These are phyloP conservation scores for Argyrosomus regius DNA, from an alignment of 2,797 vertebrate species.

Conservation along the genomic window DNA sequence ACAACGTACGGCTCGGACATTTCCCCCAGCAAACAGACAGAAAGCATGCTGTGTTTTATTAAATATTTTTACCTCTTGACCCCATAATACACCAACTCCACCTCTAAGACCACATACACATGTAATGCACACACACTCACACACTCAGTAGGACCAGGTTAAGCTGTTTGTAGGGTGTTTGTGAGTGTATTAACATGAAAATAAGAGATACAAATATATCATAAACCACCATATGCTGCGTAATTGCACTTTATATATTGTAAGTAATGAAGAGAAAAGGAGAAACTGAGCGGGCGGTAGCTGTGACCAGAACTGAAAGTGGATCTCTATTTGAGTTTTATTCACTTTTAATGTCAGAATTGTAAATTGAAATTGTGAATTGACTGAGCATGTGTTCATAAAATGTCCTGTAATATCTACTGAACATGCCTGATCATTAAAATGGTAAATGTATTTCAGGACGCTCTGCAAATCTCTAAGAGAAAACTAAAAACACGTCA, in stretches of 20 bases:
- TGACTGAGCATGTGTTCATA: not conserved
- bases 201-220: not conserved
- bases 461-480: not conserved
- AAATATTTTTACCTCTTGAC: slow-evolving; percentile 68
- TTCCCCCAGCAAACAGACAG: slow-evolving; percentile 59
- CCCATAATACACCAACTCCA: slow-evolving; percentile 71
- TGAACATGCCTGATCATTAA: slow-evolving; percentile 4
- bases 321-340: slow-evolving; percentile 1
- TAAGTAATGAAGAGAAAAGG: not conserved
- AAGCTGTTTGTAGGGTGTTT: slow-evolving; percentile 31
- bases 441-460: slow-evolving; percentile 5
- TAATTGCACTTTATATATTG: not conserved
- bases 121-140: slow-evolving; percentile 28
- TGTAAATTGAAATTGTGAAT: not conserved
- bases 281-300: slow-evolving; percentile 1
- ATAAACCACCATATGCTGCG: slow-evolving; percentile 14
- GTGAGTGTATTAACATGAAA: slow-evolving; percentile 6
- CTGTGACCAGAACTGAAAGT: slow-evolving; percentile 41
- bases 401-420: slow-evolving; percentile 2
- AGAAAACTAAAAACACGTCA: not conserved
- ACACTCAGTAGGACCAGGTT: slow-evolving; percentile 51
- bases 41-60: slow-evolving; percentile 69
- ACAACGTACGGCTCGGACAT: slow-evolving; percentile 68
- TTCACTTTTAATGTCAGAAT: not conserved
- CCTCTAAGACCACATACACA: slow-evolving; percentile 59